phyloP scores from a whole-genome alignment of 2,888 invertebrate species.

The Malacosoma neustria region DNA sequence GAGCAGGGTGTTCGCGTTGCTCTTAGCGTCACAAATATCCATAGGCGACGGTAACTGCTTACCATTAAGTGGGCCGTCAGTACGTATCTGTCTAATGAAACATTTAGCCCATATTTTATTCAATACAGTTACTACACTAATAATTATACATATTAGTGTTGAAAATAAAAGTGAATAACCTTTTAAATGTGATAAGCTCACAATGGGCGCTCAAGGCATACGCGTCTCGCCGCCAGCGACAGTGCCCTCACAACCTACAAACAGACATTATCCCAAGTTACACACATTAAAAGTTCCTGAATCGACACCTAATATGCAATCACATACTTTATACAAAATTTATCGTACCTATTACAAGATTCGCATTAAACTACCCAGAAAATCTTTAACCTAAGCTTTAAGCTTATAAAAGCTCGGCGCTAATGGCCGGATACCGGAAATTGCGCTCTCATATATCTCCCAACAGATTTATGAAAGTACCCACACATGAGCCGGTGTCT shows the following conservation, averaged over 20 bases:
- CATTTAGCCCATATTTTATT: no score
- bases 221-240: constrained; percentile 42
- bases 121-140: no score
- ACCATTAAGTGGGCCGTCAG: no score
- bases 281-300: constrained; percentile 71
- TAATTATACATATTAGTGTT: no score
- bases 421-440: constrained; percentile 94
- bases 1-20: no score
- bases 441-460: constrained; percentile 93
- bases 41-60: no score
- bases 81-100: no score
- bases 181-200: constrained; percentile 5
- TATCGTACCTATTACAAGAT: constrained; percentile 75
- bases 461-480: constrained; percentile 93
- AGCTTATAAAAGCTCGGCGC: constrained; percentile 80
- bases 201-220: constrained; percentile 20
- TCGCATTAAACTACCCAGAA: constrained; percentile 76
- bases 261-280: constrained; percentile 69
- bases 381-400: constrained; percentile 76
- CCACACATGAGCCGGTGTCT: constrained; percentile 73
- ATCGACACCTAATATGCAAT: constrained; percentile 74
- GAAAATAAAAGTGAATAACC: not conserved
- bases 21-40: no score
- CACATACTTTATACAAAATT: constrained; percentile 74
- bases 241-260: constrained; percentile 41